Evolutionary conservation across 2,888 invertebrate species (phyloP).

Genomic region (Antheraea yamamai): DNA sequence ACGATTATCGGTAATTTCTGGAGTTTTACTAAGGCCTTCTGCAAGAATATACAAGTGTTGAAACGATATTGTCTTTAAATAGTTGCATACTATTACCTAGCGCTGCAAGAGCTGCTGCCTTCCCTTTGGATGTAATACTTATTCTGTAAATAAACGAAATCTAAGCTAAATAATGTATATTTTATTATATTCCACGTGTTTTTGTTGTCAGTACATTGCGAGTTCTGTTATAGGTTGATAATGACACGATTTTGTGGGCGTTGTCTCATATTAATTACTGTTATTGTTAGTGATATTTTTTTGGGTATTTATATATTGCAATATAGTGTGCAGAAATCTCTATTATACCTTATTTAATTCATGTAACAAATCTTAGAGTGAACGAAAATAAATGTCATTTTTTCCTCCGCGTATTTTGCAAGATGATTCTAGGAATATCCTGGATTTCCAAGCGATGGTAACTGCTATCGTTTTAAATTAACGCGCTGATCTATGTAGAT

Average conservation of each 20-base stretch:
- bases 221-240: neutral
- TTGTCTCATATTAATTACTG: neutral
- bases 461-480: too few relatives aligned
- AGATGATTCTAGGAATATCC: too few relatives aligned
- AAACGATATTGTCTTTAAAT: neutral
- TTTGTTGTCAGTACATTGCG: neutral
- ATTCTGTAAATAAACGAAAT: neutral
- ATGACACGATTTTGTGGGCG: neutral
- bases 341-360: too few relatives aligned
- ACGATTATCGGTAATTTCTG: neutral
- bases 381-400: too few relatives aligned
- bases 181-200: neutral
- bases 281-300: too few relatives aligned
- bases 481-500: too few relatives aligned
- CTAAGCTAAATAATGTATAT: neutral
- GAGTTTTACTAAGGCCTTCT: neutral
- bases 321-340: too few relatives aligned
- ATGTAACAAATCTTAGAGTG: too few relatives aligned
- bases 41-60: neutral
- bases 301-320: too few relatives aligned
- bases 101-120: neutral
- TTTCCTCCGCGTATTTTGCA: too few relatives aligned
- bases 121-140: neutral
- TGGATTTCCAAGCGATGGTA: too few relatives aligned
- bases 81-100: neutral